A percentile compares a stretch with the other conserved stretches of the same genome.
These are phyloP conservation scores for Anthoptus insignis DNA, from an alignment of 2,888 invertebrate genomes.

Conservation along the genomic window DNA sequence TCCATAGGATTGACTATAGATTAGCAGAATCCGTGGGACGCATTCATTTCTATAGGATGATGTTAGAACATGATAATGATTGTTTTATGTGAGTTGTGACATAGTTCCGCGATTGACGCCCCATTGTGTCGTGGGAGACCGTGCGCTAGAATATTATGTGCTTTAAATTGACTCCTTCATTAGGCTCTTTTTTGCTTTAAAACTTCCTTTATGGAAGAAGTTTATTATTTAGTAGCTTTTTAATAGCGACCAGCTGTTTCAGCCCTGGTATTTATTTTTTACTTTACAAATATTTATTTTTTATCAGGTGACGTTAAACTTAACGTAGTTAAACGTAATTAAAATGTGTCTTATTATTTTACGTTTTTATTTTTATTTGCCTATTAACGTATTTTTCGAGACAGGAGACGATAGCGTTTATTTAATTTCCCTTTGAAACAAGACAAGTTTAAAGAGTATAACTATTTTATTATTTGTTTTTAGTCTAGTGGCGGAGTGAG, in stretches of 20 bases:
- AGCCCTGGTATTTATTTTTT: no score
- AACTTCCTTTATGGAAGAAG: no score
- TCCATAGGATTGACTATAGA: slow-evolving; percentile 4
- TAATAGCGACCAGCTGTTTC: no score
- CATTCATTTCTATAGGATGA: slow-evolving; percentile 14
- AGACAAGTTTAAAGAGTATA: neutral
- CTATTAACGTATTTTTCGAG: neutral
- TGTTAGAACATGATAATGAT: slow-evolving; percentile 19
- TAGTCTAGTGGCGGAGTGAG: slow-evolving; percentile 78
- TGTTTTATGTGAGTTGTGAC: slow-evolving; percentile 30
- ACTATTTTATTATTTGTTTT: slow-evolving; percentile 57
- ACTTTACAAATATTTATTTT: no score
- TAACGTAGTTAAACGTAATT: no score
- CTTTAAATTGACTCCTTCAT: neutral
- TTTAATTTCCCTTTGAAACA: no score
- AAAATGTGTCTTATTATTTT: no score
- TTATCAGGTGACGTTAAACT: no score
- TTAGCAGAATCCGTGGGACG: slow-evolving; percentile 14
- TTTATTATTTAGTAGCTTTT: no score
- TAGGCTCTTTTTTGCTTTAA: neutral
- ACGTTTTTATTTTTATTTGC: no score
- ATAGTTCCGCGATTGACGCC: slow-evolving; percentile 18
- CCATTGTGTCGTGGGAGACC: slow-evolving; percentile 23
- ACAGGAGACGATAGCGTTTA: no score
- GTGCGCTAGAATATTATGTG: neutral